phyloP scores from a whole-genome alignment of 2,888 invertebrate genomes.

The Sussaba pulchella region DNA sequence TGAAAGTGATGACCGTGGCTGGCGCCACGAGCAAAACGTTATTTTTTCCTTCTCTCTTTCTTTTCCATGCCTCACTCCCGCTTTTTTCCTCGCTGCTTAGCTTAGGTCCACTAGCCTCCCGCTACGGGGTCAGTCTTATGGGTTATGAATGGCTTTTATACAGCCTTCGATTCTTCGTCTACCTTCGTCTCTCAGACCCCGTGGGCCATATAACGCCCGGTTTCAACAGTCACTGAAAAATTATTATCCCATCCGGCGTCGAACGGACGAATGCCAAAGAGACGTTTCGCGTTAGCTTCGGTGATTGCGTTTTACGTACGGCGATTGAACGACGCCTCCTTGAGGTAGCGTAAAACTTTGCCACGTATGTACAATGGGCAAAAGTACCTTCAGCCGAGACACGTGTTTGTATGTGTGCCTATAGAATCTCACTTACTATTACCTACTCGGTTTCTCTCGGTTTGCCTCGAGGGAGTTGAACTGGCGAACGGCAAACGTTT shows the following conservation, averaged over 20 bases:
- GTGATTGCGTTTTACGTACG: constrained; percentile 1
- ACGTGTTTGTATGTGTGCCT: background rate
- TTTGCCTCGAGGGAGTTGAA: constrained; percentile 17
- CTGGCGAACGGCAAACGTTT: constrained; percentile 33
- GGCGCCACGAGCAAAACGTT: constrained; percentile 62
- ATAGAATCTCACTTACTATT: background rate
- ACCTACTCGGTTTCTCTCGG: background rate
- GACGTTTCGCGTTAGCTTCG: constrained; percentile 14
- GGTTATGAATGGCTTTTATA: constrained; percentile 53
- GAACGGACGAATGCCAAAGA: background rate
- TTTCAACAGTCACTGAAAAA: background rate
- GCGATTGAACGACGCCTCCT: constrained; percentile 1
- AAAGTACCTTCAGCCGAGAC: background rate
- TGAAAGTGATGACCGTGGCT: constrained; percentile 79
- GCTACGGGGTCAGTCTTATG: constrained; percentile 25
- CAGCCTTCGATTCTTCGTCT: constrained; percentile 33
- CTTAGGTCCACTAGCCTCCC: background rate
- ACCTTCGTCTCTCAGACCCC: background rate
- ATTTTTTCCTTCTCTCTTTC: too few relatives aligned
- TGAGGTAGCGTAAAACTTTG: constrained; percentile 2
- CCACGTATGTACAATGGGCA: background rate
- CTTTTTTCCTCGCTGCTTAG: too few relatives aligned
- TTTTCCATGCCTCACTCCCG: too few relatives aligned
- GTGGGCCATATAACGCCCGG: background rate
- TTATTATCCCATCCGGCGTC: constrained; percentile 8